Base-by-base conservation (phyloP, 2,113 vertebrate species). In the Solea solea region DNA sequence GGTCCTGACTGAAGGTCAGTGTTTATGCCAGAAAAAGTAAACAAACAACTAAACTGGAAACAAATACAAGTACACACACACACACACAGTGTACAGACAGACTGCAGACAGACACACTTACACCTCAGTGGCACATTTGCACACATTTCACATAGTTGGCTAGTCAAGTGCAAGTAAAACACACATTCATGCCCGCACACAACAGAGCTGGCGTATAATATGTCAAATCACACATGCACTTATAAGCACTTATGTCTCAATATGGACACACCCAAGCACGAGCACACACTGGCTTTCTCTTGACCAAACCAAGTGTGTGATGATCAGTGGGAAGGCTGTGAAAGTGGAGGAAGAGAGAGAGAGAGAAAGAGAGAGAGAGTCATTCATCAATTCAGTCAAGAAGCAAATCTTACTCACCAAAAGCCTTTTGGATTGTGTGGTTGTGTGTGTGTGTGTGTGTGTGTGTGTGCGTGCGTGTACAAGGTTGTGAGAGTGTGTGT, bases 231-330 rank as follows among this genome's bases (percentile, higher is more conserved):
- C 85, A 85, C 85, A 81, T 83, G 77, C 85, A 81, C 84, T 85
- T 68, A 85, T 86, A 85, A 87, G 78, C 83, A 86, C 71, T 79
- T 54, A n/a, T 84, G 74, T 80, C 78, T 82, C 83, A 88, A 86
- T 72, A 80, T 75, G 64, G 77, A 78, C 83, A 72, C 81, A 88
- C 79, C 79, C 74, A 77, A 65, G 56, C 65, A 73, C 52, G n/a
- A 61, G 79, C 2, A 78, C 69, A 27, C 57, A 45, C 74, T n/a
- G 5, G 91, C 87, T 91, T 93, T 95, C 93, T 94, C 80, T 80
- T 82, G 90, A 88, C 80, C 89, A 87, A 90, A 87, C 91, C 94
- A 88, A 94, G 94, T 93, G 94, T 92, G 72, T 95, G 95, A 96
- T 94, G 80, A 92, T 92, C 90, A 82, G 92, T 90, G 91, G 91